A percentile compares a stretch with the other conserved stretches of the same genome.
Evolutionary conservation across 2,888 invertebrate genomes (phyloP).

Genomic region (Phytoseiulus persimilis): DNA sequence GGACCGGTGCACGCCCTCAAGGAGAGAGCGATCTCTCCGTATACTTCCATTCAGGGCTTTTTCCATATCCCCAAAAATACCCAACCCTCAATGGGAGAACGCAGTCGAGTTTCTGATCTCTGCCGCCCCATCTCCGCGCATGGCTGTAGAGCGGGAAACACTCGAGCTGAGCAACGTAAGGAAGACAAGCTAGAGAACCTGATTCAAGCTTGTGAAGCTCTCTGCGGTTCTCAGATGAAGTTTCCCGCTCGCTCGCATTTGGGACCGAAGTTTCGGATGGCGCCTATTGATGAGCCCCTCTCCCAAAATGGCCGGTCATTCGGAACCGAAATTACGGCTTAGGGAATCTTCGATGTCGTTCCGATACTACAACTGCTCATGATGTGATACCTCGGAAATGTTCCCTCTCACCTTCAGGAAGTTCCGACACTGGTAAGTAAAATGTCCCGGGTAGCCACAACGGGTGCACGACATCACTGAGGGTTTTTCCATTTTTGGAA

Average conservation of each 20-base stretch:
- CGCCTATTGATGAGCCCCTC: not conserved
- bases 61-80: not conserved
- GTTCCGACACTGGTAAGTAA: conserved; percentile 25
- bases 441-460: conserved; percentile 36
- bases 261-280: not conserved
- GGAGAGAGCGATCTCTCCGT: not conserved
- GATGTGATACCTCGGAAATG: not conserved
- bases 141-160: too few species aligned
- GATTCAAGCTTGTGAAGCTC: too few species aligned
- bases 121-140: too few species aligned
- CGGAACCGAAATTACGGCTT: not conserved
- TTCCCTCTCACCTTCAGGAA: conserved; percentile 26
- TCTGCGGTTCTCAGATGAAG: not conserved
- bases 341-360: not conserved
- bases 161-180: too few species aligned
- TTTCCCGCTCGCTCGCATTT: not conserved
- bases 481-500: conserved; percentile 22
- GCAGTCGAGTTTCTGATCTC: too few species aligned
- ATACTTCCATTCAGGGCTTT: not conserved
- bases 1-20: not conserved
- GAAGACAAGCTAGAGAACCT: too few species aligned
- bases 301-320: not conserved
- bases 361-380: not conserved
- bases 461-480: conserved; percentile 36
- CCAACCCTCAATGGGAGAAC: too few species aligned